These are phyloP conservation scores for Agonopterix heracliana DNA, from an alignment of 2,888 invertebrate species.

Conservation along the genomic window DNA sequence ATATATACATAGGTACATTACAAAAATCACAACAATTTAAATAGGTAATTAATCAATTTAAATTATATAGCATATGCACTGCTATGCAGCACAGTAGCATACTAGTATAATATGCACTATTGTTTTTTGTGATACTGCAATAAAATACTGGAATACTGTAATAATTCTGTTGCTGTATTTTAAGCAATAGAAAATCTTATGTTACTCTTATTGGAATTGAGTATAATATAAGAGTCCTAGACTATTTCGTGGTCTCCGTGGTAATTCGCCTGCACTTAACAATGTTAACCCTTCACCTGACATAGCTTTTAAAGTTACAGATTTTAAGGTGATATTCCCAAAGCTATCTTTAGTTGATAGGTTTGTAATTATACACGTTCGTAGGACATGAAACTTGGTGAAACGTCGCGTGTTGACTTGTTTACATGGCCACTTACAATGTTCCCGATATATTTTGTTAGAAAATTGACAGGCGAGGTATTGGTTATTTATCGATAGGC, in stretches of 20 bases:
- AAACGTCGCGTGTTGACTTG: slow-evolving; percentile 33
- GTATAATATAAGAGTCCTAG: slow-evolving; percentile 10
- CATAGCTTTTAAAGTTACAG: neutral
- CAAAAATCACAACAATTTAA: too few species aligned
- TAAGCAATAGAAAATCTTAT: too few species aligned
- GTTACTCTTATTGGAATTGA: too few species aligned
- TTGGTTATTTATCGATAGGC: too few species aligned
- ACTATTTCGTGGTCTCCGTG: slow-evolving; percentile 37
- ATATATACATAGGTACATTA: too few species aligned
- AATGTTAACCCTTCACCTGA: slow-evolving; percentile 15
- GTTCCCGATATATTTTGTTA: slow-evolving; percentile 19
- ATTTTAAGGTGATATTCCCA: neutral
- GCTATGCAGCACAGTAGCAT: too few species aligned
- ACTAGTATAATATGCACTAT: too few species aligned
- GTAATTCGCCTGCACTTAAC: slow-evolving; percentile 20
- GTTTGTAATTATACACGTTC: slow-evolving; percentile 18
- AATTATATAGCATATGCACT: too few species aligned
- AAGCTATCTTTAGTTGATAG: neutral
- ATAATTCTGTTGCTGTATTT: too few species aligned
- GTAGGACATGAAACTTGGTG: slow-evolving; percentile 25
- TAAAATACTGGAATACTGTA: too few species aligned
- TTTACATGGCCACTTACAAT: slow-evolving; percentile 30
- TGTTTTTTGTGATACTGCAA: too few species aligned
- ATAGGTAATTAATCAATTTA: too few species aligned
- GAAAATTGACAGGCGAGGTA: slow-evolving; percentile 2